These are phyloP conservation scores for Chaetodon auriga DNA, from an alignment of 2,113 vertebrate species.

Conservation along the genomic window DNA sequence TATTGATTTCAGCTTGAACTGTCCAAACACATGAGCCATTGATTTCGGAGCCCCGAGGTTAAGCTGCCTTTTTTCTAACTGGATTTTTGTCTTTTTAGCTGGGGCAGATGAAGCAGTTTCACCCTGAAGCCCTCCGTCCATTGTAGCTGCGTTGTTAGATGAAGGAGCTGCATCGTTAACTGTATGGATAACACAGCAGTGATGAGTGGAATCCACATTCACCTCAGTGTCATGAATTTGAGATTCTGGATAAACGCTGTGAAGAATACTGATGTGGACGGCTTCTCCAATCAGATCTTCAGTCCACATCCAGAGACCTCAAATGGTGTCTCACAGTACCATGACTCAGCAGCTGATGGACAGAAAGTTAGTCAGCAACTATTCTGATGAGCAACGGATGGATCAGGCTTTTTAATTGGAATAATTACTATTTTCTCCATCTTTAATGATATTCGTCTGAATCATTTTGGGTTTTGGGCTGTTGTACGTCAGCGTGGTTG, in stretches of 20 bases:
- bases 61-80: not conserved
- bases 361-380: not conserved
- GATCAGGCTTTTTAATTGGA: too few species aligned
- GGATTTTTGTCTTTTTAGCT: not conserved
- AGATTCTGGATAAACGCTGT: not conserved
- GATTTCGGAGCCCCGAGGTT: not conserved
- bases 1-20: not conserved
- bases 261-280: not conserved
- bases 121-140: not conserved
- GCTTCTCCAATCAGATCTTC: too few species aligned
- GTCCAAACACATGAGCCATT: conserved; percentile 7
- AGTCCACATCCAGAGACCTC: not conserved
- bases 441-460: too few species aligned
- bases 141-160: not conserved
- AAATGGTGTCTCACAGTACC: too few species aligned
- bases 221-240: not conserved
- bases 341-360: not conserved
- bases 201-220: not conserved
- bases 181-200: not conserved
- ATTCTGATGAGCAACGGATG: too few species aligned
- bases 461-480: not conserved
- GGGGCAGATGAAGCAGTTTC: not conserved
- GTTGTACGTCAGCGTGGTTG: not conserved
- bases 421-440: too few species aligned
- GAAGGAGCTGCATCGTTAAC: conserved; percentile 1